These are phyloP conservation scores for Scaptomyza graminum DNA, from an alignment of 1,140 invertebrate genomes.

Conservation along the genomic window DNA sequence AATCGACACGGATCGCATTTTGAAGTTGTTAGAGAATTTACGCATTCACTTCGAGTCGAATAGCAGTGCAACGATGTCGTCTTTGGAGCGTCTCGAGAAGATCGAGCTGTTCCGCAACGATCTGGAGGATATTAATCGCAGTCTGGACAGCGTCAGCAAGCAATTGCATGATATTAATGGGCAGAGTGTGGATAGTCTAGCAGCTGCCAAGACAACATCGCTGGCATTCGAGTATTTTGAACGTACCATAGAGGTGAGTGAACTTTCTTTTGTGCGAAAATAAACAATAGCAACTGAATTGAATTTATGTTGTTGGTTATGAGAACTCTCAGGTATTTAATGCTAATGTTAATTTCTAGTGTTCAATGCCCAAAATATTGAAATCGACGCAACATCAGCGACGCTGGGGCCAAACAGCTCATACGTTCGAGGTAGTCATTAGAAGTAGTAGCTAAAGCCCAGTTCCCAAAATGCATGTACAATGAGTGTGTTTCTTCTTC, in stretches of 20 bases:
- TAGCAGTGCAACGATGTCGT: constrained; percentile 87
- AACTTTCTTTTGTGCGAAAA: constrained; percentile 36
- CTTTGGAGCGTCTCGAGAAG: constrained; percentile 86
- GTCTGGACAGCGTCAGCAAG: constrained; percentile 87
- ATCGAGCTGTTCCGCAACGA: constrained; percentile 87
- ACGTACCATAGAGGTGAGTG: constrained; percentile 90
- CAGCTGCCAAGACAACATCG: constrained; percentile 88
- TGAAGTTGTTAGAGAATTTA: constrained; percentile 85
- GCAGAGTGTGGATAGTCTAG: constrained; percentile 89
- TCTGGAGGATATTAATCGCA: constrained; percentile 89
- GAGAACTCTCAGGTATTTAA: constrained; percentile 12
- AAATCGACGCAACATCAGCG: constrained; percentile 77
- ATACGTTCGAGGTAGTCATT: constrained; percentile 70
- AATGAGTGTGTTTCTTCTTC: constrained; percentile 20
- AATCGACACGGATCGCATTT: constrained; percentile 89
- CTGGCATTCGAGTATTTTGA: constrained; percentile 91
- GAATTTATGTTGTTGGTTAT: too few species aligned
- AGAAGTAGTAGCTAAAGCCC: constrained; percentile 1
- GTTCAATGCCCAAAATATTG: constrained; percentile 78
- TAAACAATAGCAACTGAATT: neutral
- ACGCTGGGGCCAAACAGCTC: constrained; percentile 71
- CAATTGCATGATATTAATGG: constrained; percentile 87
- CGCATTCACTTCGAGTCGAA: constrained; percentile 83
- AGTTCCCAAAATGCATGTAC: constrained; percentile 42
- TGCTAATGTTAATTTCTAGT: constrained; percentile 62